Evolutionary conservation across 2,888 invertebrate species (phyloP).

Genomic region (Rhaphigaster nebulosa): DNA sequence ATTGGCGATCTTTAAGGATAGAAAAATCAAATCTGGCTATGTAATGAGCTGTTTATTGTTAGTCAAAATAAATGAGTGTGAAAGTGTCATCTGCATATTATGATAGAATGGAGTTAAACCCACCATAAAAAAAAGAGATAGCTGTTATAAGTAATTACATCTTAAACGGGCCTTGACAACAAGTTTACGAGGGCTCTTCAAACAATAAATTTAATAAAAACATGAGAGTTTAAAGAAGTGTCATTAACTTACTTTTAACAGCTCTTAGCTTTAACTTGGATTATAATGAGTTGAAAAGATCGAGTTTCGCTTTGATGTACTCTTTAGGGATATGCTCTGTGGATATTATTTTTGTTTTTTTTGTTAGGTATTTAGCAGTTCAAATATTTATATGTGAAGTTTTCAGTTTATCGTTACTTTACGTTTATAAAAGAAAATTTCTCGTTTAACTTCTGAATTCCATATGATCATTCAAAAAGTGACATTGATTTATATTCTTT

Average conservation of each 20-base stretch:
- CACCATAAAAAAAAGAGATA: not conserved
- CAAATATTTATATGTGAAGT: no score
- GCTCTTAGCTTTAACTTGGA: not conserved
- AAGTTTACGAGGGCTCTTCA: conserved; percentile 6
- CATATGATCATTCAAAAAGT: no score
- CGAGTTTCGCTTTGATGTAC: not conserved
- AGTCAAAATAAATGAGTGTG: no score
- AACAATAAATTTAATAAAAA: conserved; percentile 14
- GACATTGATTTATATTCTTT: no score
- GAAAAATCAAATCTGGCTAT: not conserved
- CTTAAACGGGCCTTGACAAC: not conserved
- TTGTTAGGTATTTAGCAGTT: no score
- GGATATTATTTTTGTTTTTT: not conserved
- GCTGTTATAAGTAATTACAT: not conserved
- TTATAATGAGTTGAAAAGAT: not conserved
- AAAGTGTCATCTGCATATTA: no score
- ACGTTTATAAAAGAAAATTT: no score
- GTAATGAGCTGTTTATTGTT: not conserved
- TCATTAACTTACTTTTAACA: not conserved
- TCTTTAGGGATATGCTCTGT: not conserved
- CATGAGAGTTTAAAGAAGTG: conserved; percentile 4
- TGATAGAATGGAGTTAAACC: not conserved
- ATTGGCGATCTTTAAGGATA: no score
- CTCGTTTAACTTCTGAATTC: no score
- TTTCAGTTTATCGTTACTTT: no score